phyloP scores from a whole-genome alignment of 2,888 invertebrate genomes.

The Strigamia maritima region DNA sequence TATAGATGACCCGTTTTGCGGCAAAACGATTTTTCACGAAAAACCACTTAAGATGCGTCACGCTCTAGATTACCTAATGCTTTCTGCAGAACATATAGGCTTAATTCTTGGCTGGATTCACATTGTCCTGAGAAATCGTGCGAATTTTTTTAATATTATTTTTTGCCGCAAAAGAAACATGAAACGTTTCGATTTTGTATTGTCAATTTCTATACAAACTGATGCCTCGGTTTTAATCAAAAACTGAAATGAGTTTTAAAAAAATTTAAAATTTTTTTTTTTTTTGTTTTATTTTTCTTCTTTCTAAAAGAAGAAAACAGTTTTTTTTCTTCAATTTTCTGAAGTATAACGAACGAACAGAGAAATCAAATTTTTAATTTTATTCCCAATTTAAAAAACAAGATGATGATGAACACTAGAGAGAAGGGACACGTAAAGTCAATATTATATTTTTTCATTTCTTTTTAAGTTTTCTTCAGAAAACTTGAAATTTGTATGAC shows the following conservation, averaged over 20 bases:
- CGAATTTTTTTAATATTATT: background rate
- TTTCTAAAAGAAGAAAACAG: no score
- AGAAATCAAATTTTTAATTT: no score
- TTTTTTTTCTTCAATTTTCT: no score
- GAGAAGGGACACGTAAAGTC: no score
- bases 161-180: background rate
- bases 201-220: background rate
- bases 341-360: no score
- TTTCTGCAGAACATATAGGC: background rate
- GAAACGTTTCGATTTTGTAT: background rate
- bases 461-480: no score
- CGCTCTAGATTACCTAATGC: background rate
- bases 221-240: background rate
- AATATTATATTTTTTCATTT: no score
- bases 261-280: background rate
- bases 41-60: constrained; percentile 15
- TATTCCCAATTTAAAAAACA: no score
- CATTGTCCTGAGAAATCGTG: background rate
- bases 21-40: constrained; percentile 5
- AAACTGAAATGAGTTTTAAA: no score
- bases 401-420: no score
- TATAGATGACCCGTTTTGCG: background rate
- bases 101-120: background rate
- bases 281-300: no score
- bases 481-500: no score